Base-by-base conservation (phyloP, 2,888 invertebrate genomes). In the Biston betularia region DNA sequence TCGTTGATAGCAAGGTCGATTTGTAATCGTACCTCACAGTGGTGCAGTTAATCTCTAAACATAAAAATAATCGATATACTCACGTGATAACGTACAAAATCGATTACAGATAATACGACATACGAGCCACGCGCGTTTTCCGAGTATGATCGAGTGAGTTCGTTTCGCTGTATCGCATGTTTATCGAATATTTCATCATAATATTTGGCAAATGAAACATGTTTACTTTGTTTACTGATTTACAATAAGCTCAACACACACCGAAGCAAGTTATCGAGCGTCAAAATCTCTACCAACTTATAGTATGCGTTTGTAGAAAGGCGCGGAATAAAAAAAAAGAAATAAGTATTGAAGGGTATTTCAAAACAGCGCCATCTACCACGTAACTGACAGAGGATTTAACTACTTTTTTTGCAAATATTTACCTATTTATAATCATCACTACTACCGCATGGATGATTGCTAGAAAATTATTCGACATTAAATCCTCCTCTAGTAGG, bases 131-230 rank as follows among this genome's bases (percentile, higher is more conserved):
- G 42, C 50, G 53, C 15, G 58, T 48, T 58, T n/a, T 12, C 54
- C 34, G 33, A 54, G 44, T 46, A 53, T 59, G 54, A 65, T 65
- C 48, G 46, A 64, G 53, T 42, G 64, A 44, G 42, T 35, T 35
- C 15, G 42, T 59, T 65, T 54, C 15, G 33, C 33, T n/a, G 45
- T 15, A 52, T 42, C 58, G 58, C 50, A 12, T 55, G 48, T 34
- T 44, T 35, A 34, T 35, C 35, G 14, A 44, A 54, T 48, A 42
- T 59, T 42, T 42, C 42, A 50, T 49, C 58, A 48, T 48, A 58
- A 59, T 59, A 49, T 42, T 54, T 54, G 3, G 54, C 54, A 44
- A 42, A 42, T 54, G 42, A 38, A 53, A 38, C 10, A 12, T 54
- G 54, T 54, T 54, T 54, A 42, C 24, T 44, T 44, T 42, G 24